Percentiles rank a stretch among this genome's conserved stretches.
Conservation (phyloP, 2,113 vertebrate species). For the Mesocricetus auratus region DNA sequence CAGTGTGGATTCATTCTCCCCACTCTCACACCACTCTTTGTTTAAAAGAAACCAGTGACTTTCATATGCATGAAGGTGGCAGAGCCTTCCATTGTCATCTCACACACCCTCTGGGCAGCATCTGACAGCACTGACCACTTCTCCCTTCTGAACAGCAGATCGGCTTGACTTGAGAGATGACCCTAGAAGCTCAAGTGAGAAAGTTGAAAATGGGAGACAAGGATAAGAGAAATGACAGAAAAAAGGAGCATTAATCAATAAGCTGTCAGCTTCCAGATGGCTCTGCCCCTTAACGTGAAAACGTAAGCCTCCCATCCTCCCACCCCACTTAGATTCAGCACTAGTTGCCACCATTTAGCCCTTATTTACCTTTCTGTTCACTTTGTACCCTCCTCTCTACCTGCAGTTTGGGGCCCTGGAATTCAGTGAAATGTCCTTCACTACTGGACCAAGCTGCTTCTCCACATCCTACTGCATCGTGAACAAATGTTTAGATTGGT, state of each 20-base stretch:
- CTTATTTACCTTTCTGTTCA: background rate
- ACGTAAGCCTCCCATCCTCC: too few species aligned
- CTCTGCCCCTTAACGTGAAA: too few species aligned
- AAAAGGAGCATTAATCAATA: background rate
- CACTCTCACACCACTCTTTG: background rate
- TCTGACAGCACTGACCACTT: background rate
- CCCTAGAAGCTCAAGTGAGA: background rate
- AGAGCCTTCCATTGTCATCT: background rate
- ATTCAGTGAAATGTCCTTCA: background rate
- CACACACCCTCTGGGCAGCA: background rate
- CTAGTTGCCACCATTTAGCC: background rate
- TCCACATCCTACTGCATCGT: background rate
- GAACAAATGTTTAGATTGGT: constrained; percentile 38
- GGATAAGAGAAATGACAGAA: background rate
- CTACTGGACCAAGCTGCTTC: background rate
- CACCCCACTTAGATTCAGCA: background rate
- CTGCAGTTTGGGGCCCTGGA: background rate
- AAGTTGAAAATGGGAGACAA: background rate
- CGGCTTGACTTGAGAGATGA: background rate
- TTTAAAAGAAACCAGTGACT: background rate
- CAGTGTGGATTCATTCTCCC: background rate
- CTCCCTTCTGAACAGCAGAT: background rate
- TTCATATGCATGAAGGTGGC: fast-evolving
- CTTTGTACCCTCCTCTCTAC: background rate
- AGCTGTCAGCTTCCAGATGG: background rate